Conservation (phyloP, 1,140 invertebrate genomes). For the Helicorthomorpha holstii region DNA sequence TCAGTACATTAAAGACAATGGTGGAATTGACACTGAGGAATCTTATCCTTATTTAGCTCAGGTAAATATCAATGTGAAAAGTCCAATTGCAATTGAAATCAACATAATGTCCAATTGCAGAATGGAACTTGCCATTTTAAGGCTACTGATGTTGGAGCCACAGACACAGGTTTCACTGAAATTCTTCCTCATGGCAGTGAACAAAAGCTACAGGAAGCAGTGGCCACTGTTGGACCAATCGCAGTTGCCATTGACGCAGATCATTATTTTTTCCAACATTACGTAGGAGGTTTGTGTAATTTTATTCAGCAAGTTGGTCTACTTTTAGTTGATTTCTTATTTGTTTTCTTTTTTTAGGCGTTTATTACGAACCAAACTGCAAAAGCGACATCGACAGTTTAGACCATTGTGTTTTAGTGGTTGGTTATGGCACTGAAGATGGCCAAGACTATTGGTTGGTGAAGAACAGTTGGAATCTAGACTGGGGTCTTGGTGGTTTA, state of each 20-base stretch:
- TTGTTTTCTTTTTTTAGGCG: neutral
- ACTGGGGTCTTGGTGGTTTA: conserved; percentile 61
- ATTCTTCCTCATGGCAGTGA: neutral
- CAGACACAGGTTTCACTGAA: neutral
- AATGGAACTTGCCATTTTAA: neutral
- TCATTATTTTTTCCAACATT: conserved; percentile 19
- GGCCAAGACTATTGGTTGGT: conserved; percentile 69
- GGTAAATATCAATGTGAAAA: neutral
- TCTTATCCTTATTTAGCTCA: conserved; percentile 29
- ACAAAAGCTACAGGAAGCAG: conserved; percentile 20
- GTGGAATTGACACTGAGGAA: conserved; percentile 40
- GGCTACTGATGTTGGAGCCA: neutral
- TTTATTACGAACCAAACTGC: neutral
- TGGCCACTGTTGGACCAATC: conserved; percentile 26
- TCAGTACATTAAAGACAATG: conserved; percentile 40
- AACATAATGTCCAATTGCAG: neutral
- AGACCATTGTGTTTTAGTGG: conserved; percentile 35
- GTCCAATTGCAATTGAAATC: neutral
- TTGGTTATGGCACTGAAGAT: conserved; percentile 30
- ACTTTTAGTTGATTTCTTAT: neutral
- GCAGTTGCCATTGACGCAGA: conserved; percentile 29
- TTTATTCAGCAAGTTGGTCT: neutral
- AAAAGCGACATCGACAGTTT: conserved; percentile 16
- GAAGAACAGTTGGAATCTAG: conserved; percentile 68
- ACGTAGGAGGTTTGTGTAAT: neutral